These are phyloP conservation scores for Myiagra hebetior DNA, from an alignment of 2,113 vertebrate genomes.

Conservation along the genomic window DNA sequence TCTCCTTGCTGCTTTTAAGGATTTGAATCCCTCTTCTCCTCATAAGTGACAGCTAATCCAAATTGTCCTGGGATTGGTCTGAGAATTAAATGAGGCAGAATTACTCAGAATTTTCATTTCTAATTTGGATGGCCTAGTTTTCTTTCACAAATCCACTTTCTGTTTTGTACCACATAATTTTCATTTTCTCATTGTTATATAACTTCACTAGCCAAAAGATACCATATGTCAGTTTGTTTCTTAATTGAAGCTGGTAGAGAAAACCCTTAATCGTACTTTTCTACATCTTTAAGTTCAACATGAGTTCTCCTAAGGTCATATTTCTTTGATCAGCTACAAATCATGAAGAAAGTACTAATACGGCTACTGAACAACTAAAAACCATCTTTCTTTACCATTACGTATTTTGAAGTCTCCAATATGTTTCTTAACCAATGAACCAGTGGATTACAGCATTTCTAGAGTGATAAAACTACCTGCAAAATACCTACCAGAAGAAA, in stretches of 20 bases:
- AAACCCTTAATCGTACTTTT: background rate
- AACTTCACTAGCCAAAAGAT: background rate
- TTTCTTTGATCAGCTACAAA: background rate
- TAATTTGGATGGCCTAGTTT: background rate
- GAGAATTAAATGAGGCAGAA: background rate
- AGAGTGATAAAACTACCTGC: background rate
- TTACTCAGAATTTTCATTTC: background rate
- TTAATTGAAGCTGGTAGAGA: background rate
- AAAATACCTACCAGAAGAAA: background rate
- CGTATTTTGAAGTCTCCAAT: background rate
- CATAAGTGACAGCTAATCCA: background rate
- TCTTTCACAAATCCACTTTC: background rate
- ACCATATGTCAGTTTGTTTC: background rate
- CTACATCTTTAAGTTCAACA: background rate
- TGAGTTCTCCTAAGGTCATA: background rate
- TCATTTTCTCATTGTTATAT: accelerated
- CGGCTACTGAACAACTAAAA: background rate
- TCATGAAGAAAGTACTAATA: background rate
- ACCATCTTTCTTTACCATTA: background rate
- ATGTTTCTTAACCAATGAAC: background rate
- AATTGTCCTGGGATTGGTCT: background rate
- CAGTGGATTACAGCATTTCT: background rate
- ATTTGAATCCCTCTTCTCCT: background rate
- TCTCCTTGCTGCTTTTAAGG: background rate
- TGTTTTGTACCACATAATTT: background rate